Base-by-base conservation (phyloP, 2,113 vertebrate species). In the Collichthys lucidus region DNA sequence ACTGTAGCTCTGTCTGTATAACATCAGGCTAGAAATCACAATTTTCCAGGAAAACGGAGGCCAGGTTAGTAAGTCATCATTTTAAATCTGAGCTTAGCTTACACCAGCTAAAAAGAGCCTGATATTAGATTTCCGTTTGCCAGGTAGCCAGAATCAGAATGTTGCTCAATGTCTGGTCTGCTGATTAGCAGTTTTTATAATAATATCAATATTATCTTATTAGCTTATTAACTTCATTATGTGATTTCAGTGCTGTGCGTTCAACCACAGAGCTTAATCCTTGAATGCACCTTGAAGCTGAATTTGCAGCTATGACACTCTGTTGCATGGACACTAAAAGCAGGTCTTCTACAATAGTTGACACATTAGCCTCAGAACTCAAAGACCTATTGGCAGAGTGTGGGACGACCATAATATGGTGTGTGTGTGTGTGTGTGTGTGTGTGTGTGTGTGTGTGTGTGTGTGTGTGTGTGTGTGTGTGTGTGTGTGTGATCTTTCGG, bases 401-500 rank as follows among this genome's bases (percentile, higher is more conserved):
- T 50, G n/a, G 15, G 20, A 40, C 7, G 11, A 14, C 60, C 4
- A 40, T 55, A 24, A 65, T 47, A 29, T 50, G 7, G 52, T 65
- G 69, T 16, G 62, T 64, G 40, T 47, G 69, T 16, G 62, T 64
- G 40, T 47, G 22, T 26, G 24, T 35, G 57, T 26, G 50, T 4
- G 11, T 46, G 24, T 35, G 57, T 26, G 50, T 4, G 11, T 49
- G 52, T 65, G 69, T 46, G 62, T 64, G 40, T 47, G 22, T 49
- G 63, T 29, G 44, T 31, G 46, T 50, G 24, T 50, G 26, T 9
- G 44, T 46, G 50, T 26, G 52, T 49, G 56, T 15, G 57, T 24
- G 55, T 6, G 57, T 46, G 24, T 35, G 57, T 26, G 50, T 4
- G 11, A 49, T 82, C 47, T 80, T 79, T 26, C 56, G 69, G 83